Evolutionary conservation across 2,888 invertebrate species (phyloP).

Genomic region (Pecten maximus): DNA sequence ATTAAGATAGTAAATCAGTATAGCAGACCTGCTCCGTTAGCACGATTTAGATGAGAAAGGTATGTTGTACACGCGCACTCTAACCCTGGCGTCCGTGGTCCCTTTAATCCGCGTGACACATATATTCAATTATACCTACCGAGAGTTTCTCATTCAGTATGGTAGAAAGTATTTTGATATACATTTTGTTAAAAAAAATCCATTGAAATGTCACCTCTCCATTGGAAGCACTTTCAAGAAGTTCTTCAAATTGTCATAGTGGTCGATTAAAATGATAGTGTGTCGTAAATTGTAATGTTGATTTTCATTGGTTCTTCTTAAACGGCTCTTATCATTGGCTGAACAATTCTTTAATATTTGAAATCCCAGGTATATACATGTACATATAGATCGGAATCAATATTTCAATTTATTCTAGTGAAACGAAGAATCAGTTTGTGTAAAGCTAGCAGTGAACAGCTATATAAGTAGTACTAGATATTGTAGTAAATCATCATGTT

Average conservation of each 20-base stretch:
- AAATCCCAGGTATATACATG: neutral
- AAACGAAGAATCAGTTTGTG: no score
- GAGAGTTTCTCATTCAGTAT: neutral
- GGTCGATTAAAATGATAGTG: neutral
- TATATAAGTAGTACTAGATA: neutral
- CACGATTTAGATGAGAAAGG: neutral
- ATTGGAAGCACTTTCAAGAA: neutral
- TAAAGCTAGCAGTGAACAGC: neutral
- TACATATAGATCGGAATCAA: constrained; percentile 16
- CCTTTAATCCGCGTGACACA: neutral
- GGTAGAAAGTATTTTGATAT: neutral
- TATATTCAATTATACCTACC: neutral
- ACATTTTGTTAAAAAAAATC: neutral
- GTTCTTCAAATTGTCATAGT: neutral
- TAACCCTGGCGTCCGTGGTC: neutral
- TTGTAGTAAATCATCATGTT: constrained; percentile 28
- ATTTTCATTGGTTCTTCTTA: neutral
- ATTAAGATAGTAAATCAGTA: neutral
- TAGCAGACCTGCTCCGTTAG: neutral
- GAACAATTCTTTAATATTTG: neutral
- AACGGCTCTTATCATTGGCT: neutral
- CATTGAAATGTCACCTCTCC: neutral
- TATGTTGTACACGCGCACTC: neutral
- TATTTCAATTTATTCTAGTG: neutral
- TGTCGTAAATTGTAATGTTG: neutral